Evolutionary conservation across 2,113 vertebrate genomes (phyloP).

Genomic region (Eulemur rufifrons): DNA sequence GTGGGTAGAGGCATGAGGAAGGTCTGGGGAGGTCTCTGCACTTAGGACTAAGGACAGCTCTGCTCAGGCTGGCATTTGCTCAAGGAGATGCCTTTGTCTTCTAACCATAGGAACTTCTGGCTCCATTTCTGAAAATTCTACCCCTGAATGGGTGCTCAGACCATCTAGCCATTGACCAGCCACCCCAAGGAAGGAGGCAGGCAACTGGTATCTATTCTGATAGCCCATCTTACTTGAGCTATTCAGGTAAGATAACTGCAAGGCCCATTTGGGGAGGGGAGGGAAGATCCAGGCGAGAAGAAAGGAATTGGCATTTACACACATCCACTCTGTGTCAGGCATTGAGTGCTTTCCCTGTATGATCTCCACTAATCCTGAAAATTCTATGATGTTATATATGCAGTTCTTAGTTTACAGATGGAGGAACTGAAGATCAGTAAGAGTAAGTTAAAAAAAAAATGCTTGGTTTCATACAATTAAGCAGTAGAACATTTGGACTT

Average conservation of each 20-base stretch:
- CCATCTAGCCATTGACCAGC: neutral
- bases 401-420: neutral
- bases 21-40: neutral
- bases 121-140: neutral
- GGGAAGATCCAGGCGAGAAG: neutral
- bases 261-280: fast-evolving
- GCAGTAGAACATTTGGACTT: neutral
- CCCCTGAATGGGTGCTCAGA: neutral
- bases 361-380: too few relatives aligned
- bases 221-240: neutral
- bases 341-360: neutral
- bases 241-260: constrained; percentile 7
- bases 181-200: neutral
- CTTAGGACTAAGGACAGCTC: neutral
- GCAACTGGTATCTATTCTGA: neutral
- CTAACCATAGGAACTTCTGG: neutral
- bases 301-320: fast-evolving
- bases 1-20: neutral
- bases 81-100: neutral
- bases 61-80: fast-evolving
- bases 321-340: fast-evolving
- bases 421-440: neutral
- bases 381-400: neutral
- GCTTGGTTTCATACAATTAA: neutral
- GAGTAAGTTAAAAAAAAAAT: neutral